Base-by-base conservation (phyloP, 2,888 invertebrate genomes). In the Cabera pusaria region DNA sequence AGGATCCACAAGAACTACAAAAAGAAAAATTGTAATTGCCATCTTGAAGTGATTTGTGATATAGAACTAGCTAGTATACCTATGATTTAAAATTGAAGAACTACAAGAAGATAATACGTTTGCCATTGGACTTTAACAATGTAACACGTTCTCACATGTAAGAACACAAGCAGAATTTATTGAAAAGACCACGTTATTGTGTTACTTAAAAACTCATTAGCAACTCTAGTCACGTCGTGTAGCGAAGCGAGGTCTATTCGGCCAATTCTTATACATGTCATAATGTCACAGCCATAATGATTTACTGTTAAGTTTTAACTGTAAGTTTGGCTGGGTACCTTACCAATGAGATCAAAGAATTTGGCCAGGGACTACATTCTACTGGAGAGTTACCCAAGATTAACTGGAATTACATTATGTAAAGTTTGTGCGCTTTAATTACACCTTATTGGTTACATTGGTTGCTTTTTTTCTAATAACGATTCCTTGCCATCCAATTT, bases 231-330 rank as follows among this genome's bases (percentile, higher is more conserved):
- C 85, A 83, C 85, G 86, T 83, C 56, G 56, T 49, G 41, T 52
- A 57, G 65, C 69, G 59, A 73, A 68, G 75, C 81, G 70, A 76
- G 74, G 73, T 73, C 76, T 76, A 67, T 69, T 62, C 65, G 63
- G 52, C 49, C 64, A 65, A 74, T 77, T 77, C 72, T 64, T 75
- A 64, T 62, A 64, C 67, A 59, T 72, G 72, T 78, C 75, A 75
- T 74, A 77, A 68, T 64, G 63, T 65, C 55, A 46, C 48, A 56
- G 59, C 64, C 56, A 62, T 69, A 68, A 72, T 64, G 55, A 66
- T 73, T 72, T 69, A 79, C 74, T 65, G 74, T 70, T 69, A 64
- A 53, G 49, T 56, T 58, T 60, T 55, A 52, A 49, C 47, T 31
- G 51, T 63, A 33, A 16, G 39, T 36, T 6, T 17, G 8, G 24